Percentiles rank a stretch among this genome's conserved stretches.
phyloP scores from a whole-genome alignment of 2,888 invertebrate genomes.

The Thyatira batis region DNA sequence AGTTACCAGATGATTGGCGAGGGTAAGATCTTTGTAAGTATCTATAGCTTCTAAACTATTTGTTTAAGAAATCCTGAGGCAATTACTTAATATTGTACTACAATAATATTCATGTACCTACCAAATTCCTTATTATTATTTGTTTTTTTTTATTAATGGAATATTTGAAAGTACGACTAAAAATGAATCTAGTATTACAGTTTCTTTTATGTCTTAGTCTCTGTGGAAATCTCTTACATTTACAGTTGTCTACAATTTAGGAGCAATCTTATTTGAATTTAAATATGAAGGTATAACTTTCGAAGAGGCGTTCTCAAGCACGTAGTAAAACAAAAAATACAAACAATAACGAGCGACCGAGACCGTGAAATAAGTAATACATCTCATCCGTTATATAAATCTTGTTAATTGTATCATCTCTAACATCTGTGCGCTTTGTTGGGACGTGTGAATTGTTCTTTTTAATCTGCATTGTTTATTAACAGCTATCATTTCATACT shows the following conservation, averaged over 20 bases:
- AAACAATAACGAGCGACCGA: slow-evolving; percentile 24
- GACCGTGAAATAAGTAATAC: slow-evolving; percentile 50
- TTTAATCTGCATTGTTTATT: slow-evolving; percentile 4
- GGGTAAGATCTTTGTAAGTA: slow-evolving; percentile 8
- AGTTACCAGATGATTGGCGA: slow-evolving; percentile 11
- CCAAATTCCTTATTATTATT: neutral
- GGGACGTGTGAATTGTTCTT: slow-evolving; percentile 40
- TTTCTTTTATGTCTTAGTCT: no score
- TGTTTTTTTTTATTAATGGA: no score
- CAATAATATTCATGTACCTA: neutral
- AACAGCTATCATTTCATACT: neutral
- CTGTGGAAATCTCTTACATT: no score
- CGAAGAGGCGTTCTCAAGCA: neutral
- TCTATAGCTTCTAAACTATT: neutral
- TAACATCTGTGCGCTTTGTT: slow-evolving; percentile 40
- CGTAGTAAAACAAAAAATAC: slow-evolving; percentile 1
- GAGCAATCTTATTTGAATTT: no score
- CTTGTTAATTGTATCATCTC: slow-evolving; percentile 49
- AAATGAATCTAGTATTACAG: no score
- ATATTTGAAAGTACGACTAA: no score
- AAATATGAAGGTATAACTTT: neutral
- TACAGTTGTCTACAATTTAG: no score
- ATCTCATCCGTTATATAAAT: slow-evolving; percentile 47
- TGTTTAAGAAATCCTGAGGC: neutral
- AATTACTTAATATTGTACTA: neutral